phyloP scores from a whole-genome alignment of 2,797 vertebrate genomes.

The Sebastes steindachneri region DNA sequence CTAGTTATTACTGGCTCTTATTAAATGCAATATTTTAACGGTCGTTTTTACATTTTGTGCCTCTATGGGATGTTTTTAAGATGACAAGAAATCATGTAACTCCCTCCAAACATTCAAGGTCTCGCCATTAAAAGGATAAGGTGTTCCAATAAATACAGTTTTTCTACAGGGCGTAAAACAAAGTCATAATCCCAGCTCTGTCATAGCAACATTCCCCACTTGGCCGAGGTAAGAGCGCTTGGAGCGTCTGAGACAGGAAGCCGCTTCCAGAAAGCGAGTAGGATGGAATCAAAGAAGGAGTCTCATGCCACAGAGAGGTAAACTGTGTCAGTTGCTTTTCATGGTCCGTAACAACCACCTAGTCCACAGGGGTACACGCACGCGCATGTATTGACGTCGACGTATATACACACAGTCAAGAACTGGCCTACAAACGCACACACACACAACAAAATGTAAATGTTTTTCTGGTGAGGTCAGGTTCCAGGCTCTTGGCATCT shows the following conservation, averaged over 20 bases:
- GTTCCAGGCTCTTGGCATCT: slow-evolving; percentile 74
- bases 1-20: slow-evolving; percentile 19
- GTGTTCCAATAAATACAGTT: slow-evolving; percentile 42
- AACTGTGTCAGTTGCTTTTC: slow-evolving; percentile 68
- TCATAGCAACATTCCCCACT: slow-evolving; percentile 40
- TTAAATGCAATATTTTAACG: slow-evolving; percentile 29
- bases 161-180: slow-evolving; percentile 44
- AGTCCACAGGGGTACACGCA: slow-evolving; percentile 43
- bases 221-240: slow-evolving; percentile 25
- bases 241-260: slow-evolving; percentile 47
- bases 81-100: slow-evolving; percentile 37
- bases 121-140: slow-evolving; percentile 43
- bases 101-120: slow-evolving; percentile 36
- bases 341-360: slow-evolving; percentile 62
- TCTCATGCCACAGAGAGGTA: slow-evolving; percentile 59
- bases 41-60: slow-evolving; percentile 12
- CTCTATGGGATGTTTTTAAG: slow-evolving; percentile 15
- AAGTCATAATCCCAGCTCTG: slow-evolving; percentile 48
- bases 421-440: slow-evolving; percentile 27
- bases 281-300: slow-evolving; percentile 59
- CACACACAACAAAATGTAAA: slow-evolving; percentile 56
- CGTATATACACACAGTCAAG: slow-evolving; percentile 29
- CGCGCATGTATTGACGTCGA: slow-evolving; percentile 13
- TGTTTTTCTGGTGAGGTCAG: slow-evolving; percentile 79
- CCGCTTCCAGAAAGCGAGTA: slow-evolving; percentile 31